Evolutionary conservation across 1,140 invertebrate species (phyloP), one percentile per base, ranked within the genome.

Genomic region (Drosophila watanabei): DNA sequence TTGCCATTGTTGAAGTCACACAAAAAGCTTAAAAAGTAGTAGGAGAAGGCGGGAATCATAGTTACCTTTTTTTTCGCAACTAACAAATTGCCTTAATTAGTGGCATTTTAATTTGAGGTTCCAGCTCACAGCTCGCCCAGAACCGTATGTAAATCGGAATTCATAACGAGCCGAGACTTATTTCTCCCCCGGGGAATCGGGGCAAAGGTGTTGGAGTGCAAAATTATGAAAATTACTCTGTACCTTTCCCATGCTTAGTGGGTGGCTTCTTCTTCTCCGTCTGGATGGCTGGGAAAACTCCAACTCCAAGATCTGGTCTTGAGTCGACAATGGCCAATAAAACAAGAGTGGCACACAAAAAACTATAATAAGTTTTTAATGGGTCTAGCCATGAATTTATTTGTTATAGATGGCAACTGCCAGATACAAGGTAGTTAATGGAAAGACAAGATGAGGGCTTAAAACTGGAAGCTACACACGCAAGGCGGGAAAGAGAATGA

Each of bases 1-100:
- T 51, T 73, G 35, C 41, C 78, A 73, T 85, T 85, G 82, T 78
- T 43, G 46, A 28, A 58, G 51, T 39, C 49, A 68, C 60, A 43
- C 37, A 70, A 30, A 51, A 68, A 37, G 41, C 8, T 51, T 13
- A 32, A 41, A 57, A 33, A 56, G 30, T 18, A 20, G 16, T 18
- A 20, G 16, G 13, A 35, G 41, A 32, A 57, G 32, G 54, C 46
- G 60, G 62, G 56, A 32, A 37, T 63, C 73, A 63, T 65, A 78
- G 75, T 65, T 79, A 65, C 72, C 45, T 52, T 77, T 52, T 77
- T 77, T 60, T 77, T 63, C 51, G 73, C 79, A 79, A 87, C 80
- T 77, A 80, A 75, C 82, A 78, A 88, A 88, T 88, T 80, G 77
- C 77, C 82, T 61, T 88, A 88, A 88, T 88, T 88, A 88, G 84